A percentile compares a stretch with the other conserved stretches of the same genome.
These are phyloP conservation scores for Brenthis ino DNA, from an alignment of 2,888 invertebrate genomes.

Conservation along the genomic window DNA sequence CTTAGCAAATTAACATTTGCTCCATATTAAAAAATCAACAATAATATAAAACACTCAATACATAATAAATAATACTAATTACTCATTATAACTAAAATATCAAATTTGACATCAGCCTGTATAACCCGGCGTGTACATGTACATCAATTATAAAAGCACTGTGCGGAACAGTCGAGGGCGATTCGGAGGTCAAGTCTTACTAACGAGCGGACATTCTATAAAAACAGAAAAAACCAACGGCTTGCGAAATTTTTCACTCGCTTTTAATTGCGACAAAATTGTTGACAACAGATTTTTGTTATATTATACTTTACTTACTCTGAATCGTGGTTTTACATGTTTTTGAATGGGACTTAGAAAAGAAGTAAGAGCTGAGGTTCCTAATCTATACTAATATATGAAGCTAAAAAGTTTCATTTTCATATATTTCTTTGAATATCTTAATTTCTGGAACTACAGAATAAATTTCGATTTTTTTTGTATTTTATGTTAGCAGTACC, in stretches of 20 bases:
- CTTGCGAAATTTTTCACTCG: slow-evolving; percentile 22
- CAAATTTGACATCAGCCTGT: slow-evolving; percentile 51
- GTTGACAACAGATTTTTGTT: slow-evolving; percentile 34
- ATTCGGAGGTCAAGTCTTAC: slow-evolving; percentile 67
- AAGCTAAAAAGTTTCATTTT: no score
- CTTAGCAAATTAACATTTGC: no score
- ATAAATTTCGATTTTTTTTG: no score
- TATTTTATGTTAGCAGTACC: no score
- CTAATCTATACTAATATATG: no score
- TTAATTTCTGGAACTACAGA: no score
- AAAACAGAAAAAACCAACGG: slow-evolving; percentile 18
- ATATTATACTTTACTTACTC: no score
- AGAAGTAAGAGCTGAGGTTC: no score
- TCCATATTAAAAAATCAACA: no score
- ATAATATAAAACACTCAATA: background rate
- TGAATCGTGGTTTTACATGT: no score
- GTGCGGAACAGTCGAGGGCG: slow-evolving; percentile 71
- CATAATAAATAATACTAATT: background rate
- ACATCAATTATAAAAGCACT: slow-evolving; percentile 79
- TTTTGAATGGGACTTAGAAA: no score
- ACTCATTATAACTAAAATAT: slow-evolving; percentile 2
- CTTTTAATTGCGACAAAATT: slow-evolving; percentile 17
- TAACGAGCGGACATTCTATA: slow-evolving; percentile 41
- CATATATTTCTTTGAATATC: no score
- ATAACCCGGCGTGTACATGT: slow-evolving; percentile 67